These are phyloP conservation scores for Drosophila sechellia DNA, from an alignment of 1,140 invertebrate species.

Conservation along the genomic window DNA sequence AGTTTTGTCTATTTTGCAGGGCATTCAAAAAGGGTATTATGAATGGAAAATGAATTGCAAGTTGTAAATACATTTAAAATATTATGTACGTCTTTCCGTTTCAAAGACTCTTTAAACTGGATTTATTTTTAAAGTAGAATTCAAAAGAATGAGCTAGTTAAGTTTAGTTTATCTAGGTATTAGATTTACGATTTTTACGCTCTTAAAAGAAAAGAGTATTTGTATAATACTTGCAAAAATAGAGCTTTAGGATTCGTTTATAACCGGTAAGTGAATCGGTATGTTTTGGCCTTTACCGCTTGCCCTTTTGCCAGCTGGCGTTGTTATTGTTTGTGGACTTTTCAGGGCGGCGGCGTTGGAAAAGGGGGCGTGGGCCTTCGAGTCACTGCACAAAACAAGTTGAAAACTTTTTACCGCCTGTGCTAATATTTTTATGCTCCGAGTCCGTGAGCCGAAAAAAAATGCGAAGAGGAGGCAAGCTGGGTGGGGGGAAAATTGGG, in stretches of 20 bases:
- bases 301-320: conserved; percentile 21
- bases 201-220: no score
- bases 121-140: no score
- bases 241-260: background rate
- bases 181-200: no score
- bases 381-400: conserved; percentile 39
- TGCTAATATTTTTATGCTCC: conserved; percentile 70
- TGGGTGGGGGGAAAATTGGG: background rate
- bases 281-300: conserved; percentile 4
- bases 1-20: conserved; percentile 37
- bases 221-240: background rate
- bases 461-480: background rate
- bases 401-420: conserved; percentile 57
- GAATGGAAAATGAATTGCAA: background rate
- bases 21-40: conserved; percentile 15
- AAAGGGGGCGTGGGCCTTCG: conserved; percentile 19
- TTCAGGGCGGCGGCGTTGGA: background rate
- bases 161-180: no score
- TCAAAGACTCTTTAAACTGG: no score
- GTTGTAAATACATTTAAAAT: no score
- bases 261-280: background rate
- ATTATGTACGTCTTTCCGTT: no score
- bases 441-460: conserved; percentile 5
- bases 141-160: no score
- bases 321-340: conserved; percentile 17